Percentiles rank a stretch among this genome's conserved stretches.
phyloP scores from a whole-genome alignment of 2,888 invertebrate genomes.

The Stenoptilia bipunctidactyla region DNA sequence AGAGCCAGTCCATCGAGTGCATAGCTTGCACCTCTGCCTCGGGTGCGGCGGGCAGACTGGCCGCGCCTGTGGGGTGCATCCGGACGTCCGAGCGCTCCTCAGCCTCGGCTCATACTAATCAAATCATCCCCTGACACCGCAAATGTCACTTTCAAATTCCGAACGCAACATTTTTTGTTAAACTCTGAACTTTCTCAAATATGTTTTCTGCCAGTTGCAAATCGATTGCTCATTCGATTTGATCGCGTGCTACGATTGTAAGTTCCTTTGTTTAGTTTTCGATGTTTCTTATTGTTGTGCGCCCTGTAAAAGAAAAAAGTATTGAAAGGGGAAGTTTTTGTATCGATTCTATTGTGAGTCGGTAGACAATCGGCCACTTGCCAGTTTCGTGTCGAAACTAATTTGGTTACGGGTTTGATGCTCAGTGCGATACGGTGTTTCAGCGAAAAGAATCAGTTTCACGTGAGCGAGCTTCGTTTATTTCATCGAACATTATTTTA shows the following conservation, averaged over 20 bases:
- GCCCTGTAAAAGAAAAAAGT: slow-evolving; percentile 55
- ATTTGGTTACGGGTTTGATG: slow-evolving; percentile 54
- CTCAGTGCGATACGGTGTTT: slow-evolving; percentile 42
- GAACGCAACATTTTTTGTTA: slow-evolving; percentile 28
- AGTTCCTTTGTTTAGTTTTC: slow-evolving; percentile 27
- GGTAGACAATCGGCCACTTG: slow-evolving; percentile 52
- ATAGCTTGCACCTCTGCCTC: slow-evolving; percentile 94
- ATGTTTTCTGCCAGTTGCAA: slow-evolving; percentile 19
- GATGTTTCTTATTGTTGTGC: slow-evolving; percentile 5
- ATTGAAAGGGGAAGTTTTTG: slow-evolving; percentile 49
- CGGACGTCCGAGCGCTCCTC: slow-evolving; percentile 56
- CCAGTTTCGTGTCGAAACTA: slow-evolving; percentile 66
- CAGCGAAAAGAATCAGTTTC: slow-evolving; percentile 29
- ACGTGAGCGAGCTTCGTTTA: not conserved
- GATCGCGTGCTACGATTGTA: slow-evolving; percentile 31
- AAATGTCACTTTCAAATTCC: slow-evolving; percentile 21
- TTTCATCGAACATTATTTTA: not conserved
- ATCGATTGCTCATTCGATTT: slow-evolving; percentile 17
- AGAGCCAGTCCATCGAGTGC: slow-evolving; percentile 97
- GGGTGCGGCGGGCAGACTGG: slow-evolving; percentile 82
- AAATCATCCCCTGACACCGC: slow-evolving; percentile 20
- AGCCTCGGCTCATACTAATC: slow-evolving; percentile 48
- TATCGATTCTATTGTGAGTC: slow-evolving; percentile 51
- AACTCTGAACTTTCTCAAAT: slow-evolving; percentile 8
- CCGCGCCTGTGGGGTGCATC: slow-evolving; percentile 83